These are phyloP conservation scores for Cremastinae sp. DNA, from an alignment of 2,888 invertebrate species.

Conservation along the genomic window DNA sequence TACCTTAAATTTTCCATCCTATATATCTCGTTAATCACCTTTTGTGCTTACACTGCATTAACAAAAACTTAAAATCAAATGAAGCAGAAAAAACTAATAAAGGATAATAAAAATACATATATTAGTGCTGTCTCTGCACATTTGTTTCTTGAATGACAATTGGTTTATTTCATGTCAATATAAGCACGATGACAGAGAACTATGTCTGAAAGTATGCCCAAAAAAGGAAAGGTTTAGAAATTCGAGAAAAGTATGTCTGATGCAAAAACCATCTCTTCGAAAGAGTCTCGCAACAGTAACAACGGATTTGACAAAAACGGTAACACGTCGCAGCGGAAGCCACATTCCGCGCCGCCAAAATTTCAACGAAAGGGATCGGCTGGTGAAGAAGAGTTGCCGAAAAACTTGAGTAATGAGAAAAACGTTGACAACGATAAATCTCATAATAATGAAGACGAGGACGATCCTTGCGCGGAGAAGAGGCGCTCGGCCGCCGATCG, in stretches of 20 bases:
- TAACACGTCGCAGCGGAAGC: background rate
- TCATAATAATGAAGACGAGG: conserved; percentile 59
- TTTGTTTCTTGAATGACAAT: conserved; percentile 53
- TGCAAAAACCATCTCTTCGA: conserved; percentile 16
- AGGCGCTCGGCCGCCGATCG: conserved; percentile 19
- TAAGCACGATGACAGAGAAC: no score
- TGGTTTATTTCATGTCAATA: conserved; percentile 14
- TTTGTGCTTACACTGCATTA: no score
- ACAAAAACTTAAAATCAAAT: background rate
- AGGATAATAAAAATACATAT: background rate
- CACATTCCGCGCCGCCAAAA: conserved; percentile 25
- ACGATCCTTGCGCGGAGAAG: conserved; percentile 66
- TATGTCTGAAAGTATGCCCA: no score
- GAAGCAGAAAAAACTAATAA: background rate
- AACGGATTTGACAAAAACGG: conserved; percentile 1
- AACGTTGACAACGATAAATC: conserved; percentile 17
- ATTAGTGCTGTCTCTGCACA: conserved; percentile 14
- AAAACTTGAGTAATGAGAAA: conserved; percentile 19
- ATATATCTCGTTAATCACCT: no score
- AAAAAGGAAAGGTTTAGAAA: no score
- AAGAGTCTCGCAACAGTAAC: conserved; percentile 8
- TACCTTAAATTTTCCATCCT: no score
- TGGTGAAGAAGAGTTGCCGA: conserved; percentile 21
- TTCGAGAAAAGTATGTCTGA: no score
- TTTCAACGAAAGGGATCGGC: conserved; percentile 36